These are phyloP conservation scores for Bergia puertoricense DNA, from an alignment of 92 coral and sea anemone species.

Conservation along the genomic window DNA sequence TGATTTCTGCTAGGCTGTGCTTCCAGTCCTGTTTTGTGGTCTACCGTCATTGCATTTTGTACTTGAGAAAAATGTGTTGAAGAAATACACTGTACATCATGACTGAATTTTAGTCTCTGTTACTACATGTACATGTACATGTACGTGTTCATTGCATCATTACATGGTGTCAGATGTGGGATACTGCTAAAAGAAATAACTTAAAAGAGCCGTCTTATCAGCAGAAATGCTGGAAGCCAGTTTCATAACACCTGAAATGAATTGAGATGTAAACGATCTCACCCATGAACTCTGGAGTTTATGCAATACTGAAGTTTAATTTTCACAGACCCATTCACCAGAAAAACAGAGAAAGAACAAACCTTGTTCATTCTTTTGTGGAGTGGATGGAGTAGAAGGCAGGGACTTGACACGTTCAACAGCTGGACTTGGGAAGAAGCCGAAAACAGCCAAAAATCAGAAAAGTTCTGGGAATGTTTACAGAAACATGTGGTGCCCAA, in stretches of 20 bases:
- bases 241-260: constrained; percentile 36
- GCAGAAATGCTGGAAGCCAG: background rate
- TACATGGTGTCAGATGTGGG: background rate
- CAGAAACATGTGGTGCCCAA: too few relatives aligned
- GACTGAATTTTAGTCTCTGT: background rate
- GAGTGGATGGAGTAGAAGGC: background rate
- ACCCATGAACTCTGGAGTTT: constrained; percentile 42
- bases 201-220: background rate
- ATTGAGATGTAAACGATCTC: constrained; percentile 30
- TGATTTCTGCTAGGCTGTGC: background rate
- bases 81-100: background rate
- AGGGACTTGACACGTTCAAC: too few relatives aligned
- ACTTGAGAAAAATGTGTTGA: background rate
- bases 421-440: background rate
- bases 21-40: background rate
- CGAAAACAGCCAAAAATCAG: background rate
- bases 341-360: background rate
- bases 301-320: constrained; percentile 45
- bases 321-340: constrained; percentile 38
- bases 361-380: constrained; percentile 36
- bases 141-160: background rate
- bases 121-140: background rate
- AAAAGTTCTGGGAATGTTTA: too few relatives aligned
- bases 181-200: background rate
- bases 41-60: background rate